Evolutionary conservation across 2,113 vertebrate species (phyloP).

Genomic region (Strigops habroptila): DNA sequence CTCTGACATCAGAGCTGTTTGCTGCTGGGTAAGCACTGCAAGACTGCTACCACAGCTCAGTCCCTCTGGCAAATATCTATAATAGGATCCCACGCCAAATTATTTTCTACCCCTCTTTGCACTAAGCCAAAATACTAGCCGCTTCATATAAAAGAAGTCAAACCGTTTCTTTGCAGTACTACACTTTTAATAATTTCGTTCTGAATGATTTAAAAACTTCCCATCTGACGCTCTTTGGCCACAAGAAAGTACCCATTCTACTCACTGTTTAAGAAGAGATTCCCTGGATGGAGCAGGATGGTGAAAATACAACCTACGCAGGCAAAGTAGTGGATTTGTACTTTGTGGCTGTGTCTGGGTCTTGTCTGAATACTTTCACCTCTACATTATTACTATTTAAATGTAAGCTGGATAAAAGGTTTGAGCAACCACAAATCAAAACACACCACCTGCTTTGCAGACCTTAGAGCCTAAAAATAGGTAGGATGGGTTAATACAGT

Average conservation of each 20-base stretch:
- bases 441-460: background rate
- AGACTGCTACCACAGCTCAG: background rate
- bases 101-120: background rate
- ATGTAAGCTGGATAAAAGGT: background rate
- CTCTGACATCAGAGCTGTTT: background rate
- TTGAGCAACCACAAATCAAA: background rate
- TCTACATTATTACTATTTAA: background rate
- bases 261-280: background rate
- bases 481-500: background rate
- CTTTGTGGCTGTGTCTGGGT: background rate
- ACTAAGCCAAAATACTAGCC: background rate
- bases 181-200: background rate
- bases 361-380: background rate
- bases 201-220: background rate
- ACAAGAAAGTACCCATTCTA: background rate
- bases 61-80: background rate
- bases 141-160: background rate
- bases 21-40: background rate
- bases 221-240: background rate
- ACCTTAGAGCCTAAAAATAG: background rate
- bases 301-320: background rate
- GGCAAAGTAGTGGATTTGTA: background rate
- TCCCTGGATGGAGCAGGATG: background rate
- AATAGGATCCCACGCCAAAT: background rate
- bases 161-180: background rate